These are phyloP conservation scores for Antheraea mylitta DNA, from an alignment of 1,140 invertebrate species.

Conservation along the genomic window DNA sequence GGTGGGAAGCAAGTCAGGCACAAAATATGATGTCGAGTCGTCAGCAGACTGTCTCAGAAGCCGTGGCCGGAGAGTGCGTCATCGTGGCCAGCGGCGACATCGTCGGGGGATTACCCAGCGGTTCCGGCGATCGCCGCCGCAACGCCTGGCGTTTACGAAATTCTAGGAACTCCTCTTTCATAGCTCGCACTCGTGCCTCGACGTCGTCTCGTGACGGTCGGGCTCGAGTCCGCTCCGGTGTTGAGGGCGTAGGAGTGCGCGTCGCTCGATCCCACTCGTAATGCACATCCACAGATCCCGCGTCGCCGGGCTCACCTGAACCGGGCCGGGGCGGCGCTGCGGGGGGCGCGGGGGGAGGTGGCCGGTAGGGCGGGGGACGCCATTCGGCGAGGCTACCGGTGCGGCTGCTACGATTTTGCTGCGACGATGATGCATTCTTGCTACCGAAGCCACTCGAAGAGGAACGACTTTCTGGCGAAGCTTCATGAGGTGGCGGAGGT, in stretches of 20 bases:
- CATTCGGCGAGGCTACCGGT: slow-evolving; percentile 87
- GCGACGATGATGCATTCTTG: slow-evolving; percentile 89
- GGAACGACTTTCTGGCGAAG: slow-evolving; percentile 91
- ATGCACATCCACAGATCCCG: slow-evolving; percentile 94
- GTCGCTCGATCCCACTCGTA: slow-evolving; percentile 96
- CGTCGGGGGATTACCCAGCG: slow-evolving; percentile 80
- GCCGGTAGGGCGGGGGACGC: slow-evolving; percentile 86
- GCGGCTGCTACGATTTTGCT: slow-evolving; percentile 85
- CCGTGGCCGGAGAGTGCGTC: slow-evolving; percentile 78
- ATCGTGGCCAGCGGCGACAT: slow-evolving; percentile 62
- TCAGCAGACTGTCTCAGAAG: slow-evolving; percentile 59
- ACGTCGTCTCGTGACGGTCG: slow-evolving; percentile 84
- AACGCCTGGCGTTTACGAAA: slow-evolving; percentile 93
- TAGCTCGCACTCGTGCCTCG: slow-evolving; percentile 93
- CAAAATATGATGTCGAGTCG: not conserved
- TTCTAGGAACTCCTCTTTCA: slow-evolving; percentile 97
- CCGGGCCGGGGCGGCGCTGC: slow-evolving; percentile 33
- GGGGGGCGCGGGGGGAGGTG: slow-evolving; percentile 82
- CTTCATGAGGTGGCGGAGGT: slow-evolving; percentile 84
- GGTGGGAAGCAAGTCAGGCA: slow-evolving; percentile 28
- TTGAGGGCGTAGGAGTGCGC: slow-evolving; percentile 86
- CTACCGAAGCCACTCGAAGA: slow-evolving; percentile 94
- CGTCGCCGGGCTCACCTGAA: slow-evolving; percentile 80
- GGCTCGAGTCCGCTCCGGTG: slow-evolving; percentile 80
- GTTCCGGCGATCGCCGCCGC: slow-evolving; percentile 82